Evolutionary conservation across 2,113 vertebrate species (phyloP), one percentile per base, ranked within the genome.

Genomic region (Marcusenius ussheri): DNA sequence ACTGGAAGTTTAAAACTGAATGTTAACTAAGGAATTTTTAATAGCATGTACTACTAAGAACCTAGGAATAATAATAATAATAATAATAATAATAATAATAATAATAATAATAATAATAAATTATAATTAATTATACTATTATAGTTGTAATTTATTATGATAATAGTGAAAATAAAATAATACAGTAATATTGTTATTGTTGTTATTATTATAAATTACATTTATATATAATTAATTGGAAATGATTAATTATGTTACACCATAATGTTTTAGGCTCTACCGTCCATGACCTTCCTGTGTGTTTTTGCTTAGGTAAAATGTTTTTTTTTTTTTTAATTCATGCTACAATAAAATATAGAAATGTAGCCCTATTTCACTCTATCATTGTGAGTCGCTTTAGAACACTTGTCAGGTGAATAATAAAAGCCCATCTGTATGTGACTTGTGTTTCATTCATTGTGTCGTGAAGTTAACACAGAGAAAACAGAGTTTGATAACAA

Each of bases 401-500:
- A 77, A 35, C 70, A 39, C 70, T 80, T 42, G 31, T 39, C 15
- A 39, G 35, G 19, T 19, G 1, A 35, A 35, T 80, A 80, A 80
- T 80, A 80, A 39, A 42, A 80, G 74, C 35, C 70, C 17, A 13
- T 42, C 74, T 19, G n/a, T 70, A 70, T 31, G 62, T 70, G 62
- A 62, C 56, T 66, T 9, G 9, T 70, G n/a, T 70, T 31, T 31
- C 62, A 31, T 70, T 70, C 62, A 70, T 70, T 27, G n/a, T 70
- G n/a, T 31, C 27, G 83, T 11, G 45, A 47, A 84, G 83, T 47
- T 46, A 84, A 84, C 31, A 46, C 80, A 83, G 80, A 46, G 45
- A 88, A 87, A 88, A 95, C 77, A n/a, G 86, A 56, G 66, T 88
- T 83, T 50, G 83, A n/a, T 49, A 17, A 27, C 53, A 51, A 31